Conservation (phyloP, 2,888 invertebrate species). For the Mesorhabditis belari region DNA sequence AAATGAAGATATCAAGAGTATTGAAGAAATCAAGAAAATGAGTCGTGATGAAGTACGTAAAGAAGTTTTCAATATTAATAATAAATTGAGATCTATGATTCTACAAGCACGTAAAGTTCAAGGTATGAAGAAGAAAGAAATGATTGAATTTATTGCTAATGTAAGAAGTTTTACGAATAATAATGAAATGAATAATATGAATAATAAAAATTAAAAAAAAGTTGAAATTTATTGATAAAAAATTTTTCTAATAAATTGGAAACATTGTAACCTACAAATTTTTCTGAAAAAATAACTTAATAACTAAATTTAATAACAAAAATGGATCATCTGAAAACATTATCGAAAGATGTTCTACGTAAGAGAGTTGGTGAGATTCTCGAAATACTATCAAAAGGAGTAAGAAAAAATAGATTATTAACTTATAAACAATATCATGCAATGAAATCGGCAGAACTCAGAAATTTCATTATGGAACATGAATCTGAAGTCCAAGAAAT, state of each 20-base stretch:
- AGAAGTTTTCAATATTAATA: constrained; percentile 12
- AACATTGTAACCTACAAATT: constrained; percentile 5
- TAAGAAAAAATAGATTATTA: constrained; percentile 2
- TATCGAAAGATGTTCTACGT: constrained; percentile 18
- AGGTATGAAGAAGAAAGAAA: constrained; percentile 18
- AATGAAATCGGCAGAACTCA: constrained; percentile 1
- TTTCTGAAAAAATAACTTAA: constrained; percentile 22
- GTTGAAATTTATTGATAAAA: constrained; percentile 8
- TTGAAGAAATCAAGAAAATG: constrained; percentile 14
- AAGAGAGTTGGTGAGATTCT: constrained; percentile 10
- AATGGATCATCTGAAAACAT: constrained; percentile 11
- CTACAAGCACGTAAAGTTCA: constrained; percentile 11
- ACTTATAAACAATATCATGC: constrained; percentile 2
- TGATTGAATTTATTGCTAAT: constrained; percentile 16
- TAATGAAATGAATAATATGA: too few species aligned
- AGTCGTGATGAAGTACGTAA: constrained; percentile 18
- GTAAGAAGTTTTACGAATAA: constrained; percentile 6
- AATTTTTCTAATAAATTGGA: constrained; percentile 15
- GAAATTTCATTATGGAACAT: constrained; percentile 1
- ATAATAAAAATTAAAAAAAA: too few species aligned
- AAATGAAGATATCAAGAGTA: too few species aligned
- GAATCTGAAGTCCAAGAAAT: too few species aligned
- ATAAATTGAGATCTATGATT: constrained; percentile 15
- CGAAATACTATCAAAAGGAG: constrained; percentile 2
- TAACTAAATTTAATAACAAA: constrained; percentile 13